Conservation (phyloP, 2,113 vertebrate species). For the Porphyrio hochstetteri region DNA sequence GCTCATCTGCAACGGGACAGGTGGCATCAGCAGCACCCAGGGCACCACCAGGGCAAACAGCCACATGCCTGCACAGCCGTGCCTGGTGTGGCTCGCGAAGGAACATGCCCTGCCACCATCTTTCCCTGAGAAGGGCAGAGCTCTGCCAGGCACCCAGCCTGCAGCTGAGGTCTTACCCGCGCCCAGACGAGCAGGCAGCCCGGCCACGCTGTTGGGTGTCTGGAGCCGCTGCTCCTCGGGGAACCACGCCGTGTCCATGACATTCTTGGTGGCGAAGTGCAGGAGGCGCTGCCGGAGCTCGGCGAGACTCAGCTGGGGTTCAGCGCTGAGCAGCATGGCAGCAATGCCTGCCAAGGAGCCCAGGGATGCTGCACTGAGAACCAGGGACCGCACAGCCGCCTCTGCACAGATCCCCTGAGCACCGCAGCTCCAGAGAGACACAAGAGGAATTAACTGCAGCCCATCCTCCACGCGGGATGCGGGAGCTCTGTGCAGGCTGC, state of each 20-base stretch:
- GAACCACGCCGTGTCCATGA: constrained; percentile 75
- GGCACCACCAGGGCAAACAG: rapidly evolving
- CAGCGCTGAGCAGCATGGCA: constrained; percentile 79
- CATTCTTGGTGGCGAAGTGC: constrained; percentile 73
- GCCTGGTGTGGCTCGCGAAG: rapidly evolving
- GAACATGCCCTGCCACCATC: rapidly evolving
- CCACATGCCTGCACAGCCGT: rapidly evolving
- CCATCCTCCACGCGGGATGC: rapidly evolving
- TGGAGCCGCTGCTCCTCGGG: constrained; percentile 75
- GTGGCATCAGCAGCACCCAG: rapidly evolving
- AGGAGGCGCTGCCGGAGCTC: constrained; percentile 84
- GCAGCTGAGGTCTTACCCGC: constrained; percentile 1
- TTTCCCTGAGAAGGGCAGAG: rapidly evolving
- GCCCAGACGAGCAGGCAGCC: constrained; percentile 57
- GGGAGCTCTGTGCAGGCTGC: background rate
- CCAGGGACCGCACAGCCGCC: background rate
- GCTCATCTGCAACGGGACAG: constrained; percentile 35
- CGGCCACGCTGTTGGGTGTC: constrained; percentile 81
- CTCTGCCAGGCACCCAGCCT: background rate
- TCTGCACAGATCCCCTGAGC: rapidly evolving
- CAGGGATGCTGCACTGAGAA: too few relatives aligned
- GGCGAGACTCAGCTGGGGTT: constrained; percentile 64
- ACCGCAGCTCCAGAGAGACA: background rate
- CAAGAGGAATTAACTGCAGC: background rate
- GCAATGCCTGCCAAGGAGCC: constrained; percentile 72